Evolutionary conservation across 2,888 invertebrate species (phyloP).

Genomic region (Odontomyia ornata): DNA sequence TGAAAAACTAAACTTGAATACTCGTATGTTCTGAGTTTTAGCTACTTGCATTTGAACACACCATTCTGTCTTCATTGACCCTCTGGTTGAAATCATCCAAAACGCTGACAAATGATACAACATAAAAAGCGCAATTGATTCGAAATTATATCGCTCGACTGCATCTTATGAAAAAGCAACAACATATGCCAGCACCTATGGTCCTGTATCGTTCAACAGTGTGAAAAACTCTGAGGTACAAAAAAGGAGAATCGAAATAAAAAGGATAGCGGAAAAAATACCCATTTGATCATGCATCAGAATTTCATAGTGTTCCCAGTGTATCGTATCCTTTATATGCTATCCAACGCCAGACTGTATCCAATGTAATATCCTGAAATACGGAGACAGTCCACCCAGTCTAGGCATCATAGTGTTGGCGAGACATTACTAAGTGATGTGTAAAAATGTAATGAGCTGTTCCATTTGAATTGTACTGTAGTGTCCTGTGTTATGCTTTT

Average conservation of each 20-base stretch:
- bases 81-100: background rate
- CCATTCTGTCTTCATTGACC: too few species aligned
- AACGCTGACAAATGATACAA: background rate
- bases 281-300: background rate
- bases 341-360: slow-evolving; percentile 1
- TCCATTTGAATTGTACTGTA: background rate
- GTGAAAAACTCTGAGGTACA: background rate
- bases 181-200: slow-evolving; percentile 11
- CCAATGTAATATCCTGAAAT: slow-evolving; percentile 9
- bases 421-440: slow-evolving; percentile 30
- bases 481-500: background rate
- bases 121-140: background rate
- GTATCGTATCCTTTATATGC: background rate
- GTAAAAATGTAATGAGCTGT: slow-evolving; percentile 36
- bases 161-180: slow-evolving; percentile 15
- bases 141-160: slow-evolving; percentile 2
- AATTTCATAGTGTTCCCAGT: background rate
- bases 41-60: too few species aligned
- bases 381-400: background rate
- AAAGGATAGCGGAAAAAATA: background rate
- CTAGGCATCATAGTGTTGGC: background rate
- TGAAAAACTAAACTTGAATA: too few species aligned
- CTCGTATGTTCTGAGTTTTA: too few species aligned
- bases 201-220: background rate
- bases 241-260: background rate